phyloP scores from a whole-genome alignment of 1,140 invertebrate genomes.

The Stegodyphus mimosarum region DNA sequence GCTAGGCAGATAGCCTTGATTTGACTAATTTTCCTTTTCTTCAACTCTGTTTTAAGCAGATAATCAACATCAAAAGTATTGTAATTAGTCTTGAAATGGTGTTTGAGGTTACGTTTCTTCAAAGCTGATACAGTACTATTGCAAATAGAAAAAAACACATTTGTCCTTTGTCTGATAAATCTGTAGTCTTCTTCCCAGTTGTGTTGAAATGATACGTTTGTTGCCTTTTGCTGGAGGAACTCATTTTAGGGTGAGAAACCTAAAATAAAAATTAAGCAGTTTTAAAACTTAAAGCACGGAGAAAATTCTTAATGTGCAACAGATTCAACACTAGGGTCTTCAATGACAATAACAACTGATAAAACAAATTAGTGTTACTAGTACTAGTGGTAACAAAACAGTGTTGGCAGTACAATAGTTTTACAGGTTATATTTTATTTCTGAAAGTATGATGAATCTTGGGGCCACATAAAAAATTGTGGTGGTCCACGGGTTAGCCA shows the following conservation, averaged over 20 bases:
- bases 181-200: not conserved
- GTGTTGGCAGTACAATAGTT: not conserved
- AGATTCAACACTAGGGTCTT: not conserved
- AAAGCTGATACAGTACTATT: not conserved
- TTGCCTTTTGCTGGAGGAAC: not conserved
- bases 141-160: not conserved
- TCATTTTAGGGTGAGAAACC: conserved; percentile 1
- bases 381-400: no score
- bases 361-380: no score
- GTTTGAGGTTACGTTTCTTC: conserved; percentile 3
- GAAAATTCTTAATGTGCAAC: not conserved
- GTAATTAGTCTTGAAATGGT: conserved; percentile 2
- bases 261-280: not conserved
- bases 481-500: no score
- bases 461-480: not conserved
- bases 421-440: not conserved
- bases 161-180: not conserved
- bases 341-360: not conserved
- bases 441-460: not conserved
- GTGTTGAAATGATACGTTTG: conserved; percentile 9
- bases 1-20: not conserved
- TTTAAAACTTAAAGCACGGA: not conserved
- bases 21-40: not conserved
- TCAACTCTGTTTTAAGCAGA: conserved; percentile 4
- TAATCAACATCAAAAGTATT: not conserved